A percentile compares a stretch with the other conserved stretches of the same genome.
phyloP scores from a whole-genome alignment of 2,797 vertebrate genomes.

The Knipowitschia caucasica region DNA sequence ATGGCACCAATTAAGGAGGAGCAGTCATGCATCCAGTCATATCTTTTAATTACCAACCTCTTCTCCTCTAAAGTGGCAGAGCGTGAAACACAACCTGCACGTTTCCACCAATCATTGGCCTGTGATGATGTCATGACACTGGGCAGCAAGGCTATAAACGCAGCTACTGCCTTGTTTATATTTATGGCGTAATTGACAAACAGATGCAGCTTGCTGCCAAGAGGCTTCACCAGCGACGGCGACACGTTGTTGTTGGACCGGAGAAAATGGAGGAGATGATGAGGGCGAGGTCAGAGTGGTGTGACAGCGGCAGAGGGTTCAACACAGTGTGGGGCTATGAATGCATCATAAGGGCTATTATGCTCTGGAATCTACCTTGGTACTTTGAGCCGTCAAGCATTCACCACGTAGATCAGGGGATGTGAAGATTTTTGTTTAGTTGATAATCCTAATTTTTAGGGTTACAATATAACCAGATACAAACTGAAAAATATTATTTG shows the following conservation, averaged over 20 bases:
- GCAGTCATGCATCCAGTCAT: slow-evolving; percentile 46
- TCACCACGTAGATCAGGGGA: too few relatives aligned
- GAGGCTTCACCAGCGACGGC: slow-evolving; percentile 49
- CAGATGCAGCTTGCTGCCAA: slow-evolving; percentile 63
- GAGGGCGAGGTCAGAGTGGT: slow-evolving; percentile 26
- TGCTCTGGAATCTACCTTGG: too few relatives aligned
- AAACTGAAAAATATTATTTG: too few relatives aligned
- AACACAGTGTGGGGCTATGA: neutral
- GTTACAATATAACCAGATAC: too few relatives aligned
- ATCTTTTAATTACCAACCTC: slow-evolving; percentile 71
- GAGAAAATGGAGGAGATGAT: slow-evolving; percentile 37
- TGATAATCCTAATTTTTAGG: too few relatives aligned
- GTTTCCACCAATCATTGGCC: slow-evolving; percentile 60
- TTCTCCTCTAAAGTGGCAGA: slow-evolving; percentile 56
- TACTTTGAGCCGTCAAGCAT: too few relatives aligned
- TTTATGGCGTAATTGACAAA: slow-evolving; percentile 73
- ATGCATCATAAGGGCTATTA: neutral
- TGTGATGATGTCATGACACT: slow-evolving; percentile 73
- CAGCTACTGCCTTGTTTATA: slow-evolving; percentile 61
- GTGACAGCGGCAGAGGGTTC: slow-evolving; percentile 34
- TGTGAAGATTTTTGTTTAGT: neutral
- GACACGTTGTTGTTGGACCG: slow-evolving; percentile 28
- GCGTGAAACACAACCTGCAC: slow-evolving; percentile 65
- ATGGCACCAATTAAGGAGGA: slow-evolving; percentile 53
- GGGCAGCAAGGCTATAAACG: slow-evolving; percentile 53